Base-by-base conservation (phyloP, 2,113 vertebrate genomes). In the Epinephelus moara region DNA sequence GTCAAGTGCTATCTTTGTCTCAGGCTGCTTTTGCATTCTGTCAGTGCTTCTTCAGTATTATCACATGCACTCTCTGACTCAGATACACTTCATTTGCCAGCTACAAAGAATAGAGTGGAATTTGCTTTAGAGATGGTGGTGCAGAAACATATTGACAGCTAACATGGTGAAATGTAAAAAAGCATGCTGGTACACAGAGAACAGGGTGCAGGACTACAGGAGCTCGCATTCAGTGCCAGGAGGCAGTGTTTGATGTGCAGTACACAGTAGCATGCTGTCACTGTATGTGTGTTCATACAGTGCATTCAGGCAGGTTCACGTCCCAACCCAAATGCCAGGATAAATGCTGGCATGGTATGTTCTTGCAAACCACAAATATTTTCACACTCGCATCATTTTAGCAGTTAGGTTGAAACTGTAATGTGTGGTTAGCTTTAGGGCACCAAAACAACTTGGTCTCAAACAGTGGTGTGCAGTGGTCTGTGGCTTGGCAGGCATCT, bases 1-100 rank as follows among this genome's bases (percentile, higher is more conserved):
- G 63, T 52, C 81, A 75, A 67, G 53, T 52, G 49, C 47, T 61
- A 19, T 53, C 61, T 77, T 64, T 61, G 69, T 83, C 73, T 63
- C 27, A 5, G 0, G 10, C 37, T 57, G 14, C 50, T 52, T 52
- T 30, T 57, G 47, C 40, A 66, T 73, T 83, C 40, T 56, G 42
- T 18, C 11, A 3, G 13, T n/a, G 42, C 12, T 25, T 52, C 33
- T n/a, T 47, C 69, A 30, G 40, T 56, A 25, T 49, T 47, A 25
- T 70, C 55, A 23, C 21, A 19, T 8, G 1, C n/a, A 18, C 21
- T 13, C 21, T 13, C 6, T 1, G 23, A 76, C 6, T 33, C n/a
- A 52, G 67, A 30, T 30, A 30, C 45, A 8, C 33, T 86, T 66
- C 1, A n/a, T 66, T 70, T 30, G 4, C 21, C 33, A 9, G 9